Evolutionary conservation across 2,113 vertebrate genomes (phyloP).

Genomic region (Chaetops frenatus): DNA sequence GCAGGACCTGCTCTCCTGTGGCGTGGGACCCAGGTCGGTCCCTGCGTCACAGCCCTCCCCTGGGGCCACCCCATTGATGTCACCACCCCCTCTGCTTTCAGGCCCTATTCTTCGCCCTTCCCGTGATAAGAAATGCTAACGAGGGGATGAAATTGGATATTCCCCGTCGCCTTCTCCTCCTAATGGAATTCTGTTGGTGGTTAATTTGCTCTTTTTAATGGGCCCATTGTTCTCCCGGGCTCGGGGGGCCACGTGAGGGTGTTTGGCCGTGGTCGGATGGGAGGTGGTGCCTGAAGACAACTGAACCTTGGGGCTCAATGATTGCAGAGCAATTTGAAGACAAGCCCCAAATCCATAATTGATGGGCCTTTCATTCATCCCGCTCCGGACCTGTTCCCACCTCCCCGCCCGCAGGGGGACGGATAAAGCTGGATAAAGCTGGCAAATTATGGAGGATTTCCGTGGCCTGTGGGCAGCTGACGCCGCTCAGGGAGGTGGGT

Average conservation of each 20-base stretch:
- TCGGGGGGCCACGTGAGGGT: background rate
- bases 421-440: background rate
- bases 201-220: conserved; percentile 56
- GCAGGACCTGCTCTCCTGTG: background rate
- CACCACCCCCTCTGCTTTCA: background rate
- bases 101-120: background rate
- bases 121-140: conserved; percentile 44
- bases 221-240: conserved; percentile 42
- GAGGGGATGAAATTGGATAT: conserved; percentile 39
- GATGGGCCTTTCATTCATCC: background rate
- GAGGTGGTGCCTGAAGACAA: background rate
- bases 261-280: background rate
- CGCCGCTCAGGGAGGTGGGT: background rate
- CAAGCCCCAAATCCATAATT: conserved; percentile 61
- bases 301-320: conserved; percentile 47
- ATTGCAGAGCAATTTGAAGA: conserved; percentile 58
- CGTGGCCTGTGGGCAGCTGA: background rate
- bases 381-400: background rate
- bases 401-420: fast-evolving
- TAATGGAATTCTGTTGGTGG: conserved; percentile 8
- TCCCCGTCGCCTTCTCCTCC: background rate
- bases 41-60: background rate
- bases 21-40: background rate
- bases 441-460: background rate
- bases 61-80: background rate